phyloP scores from a whole-genome alignment of 2,113 vertebrate species.

The Rhinolophus ferrumequinum region DNA sequence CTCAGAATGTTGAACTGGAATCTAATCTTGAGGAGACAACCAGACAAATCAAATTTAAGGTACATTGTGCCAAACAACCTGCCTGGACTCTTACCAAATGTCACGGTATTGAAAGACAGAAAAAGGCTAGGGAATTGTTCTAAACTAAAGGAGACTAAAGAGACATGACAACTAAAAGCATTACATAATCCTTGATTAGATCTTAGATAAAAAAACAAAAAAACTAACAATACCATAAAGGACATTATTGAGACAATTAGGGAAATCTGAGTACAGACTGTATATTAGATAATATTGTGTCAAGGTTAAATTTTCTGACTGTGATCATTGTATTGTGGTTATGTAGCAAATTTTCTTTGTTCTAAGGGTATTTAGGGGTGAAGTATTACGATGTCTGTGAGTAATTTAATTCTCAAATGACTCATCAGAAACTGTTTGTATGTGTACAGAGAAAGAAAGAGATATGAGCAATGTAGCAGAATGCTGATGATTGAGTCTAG shows the following conservation, averaged over 20 bases:
- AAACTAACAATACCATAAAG: neutral
- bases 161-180: neutral
- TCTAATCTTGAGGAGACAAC: slow-evolving; percentile 4
- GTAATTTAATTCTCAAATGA: neutral
- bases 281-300: neutral
- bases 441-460: neutral
- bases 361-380: neutral
- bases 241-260: neutral
- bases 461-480: neutral
- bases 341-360: neutral
- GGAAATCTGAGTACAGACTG: neutral
- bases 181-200: neutral
- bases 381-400: slow-evolving; percentile 9
- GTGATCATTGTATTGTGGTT: neutral
- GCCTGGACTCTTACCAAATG: neutral
- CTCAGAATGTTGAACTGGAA: slow-evolving; percentile 2
- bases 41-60: slow-evolving; percentile 5
- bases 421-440: neutral
- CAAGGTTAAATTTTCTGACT: neutral
- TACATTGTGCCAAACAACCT: neutral
- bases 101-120: neutral
- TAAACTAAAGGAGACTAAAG: neutral
- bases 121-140: neutral
- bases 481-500: neutral
- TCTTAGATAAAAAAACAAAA: neutral